Evolutionary conservation across 2,888 invertebrate genomes (phyloP), one percentile per base, ranked within the genome.

Genomic region (Synanthedon andrenaeformis): DNA sequence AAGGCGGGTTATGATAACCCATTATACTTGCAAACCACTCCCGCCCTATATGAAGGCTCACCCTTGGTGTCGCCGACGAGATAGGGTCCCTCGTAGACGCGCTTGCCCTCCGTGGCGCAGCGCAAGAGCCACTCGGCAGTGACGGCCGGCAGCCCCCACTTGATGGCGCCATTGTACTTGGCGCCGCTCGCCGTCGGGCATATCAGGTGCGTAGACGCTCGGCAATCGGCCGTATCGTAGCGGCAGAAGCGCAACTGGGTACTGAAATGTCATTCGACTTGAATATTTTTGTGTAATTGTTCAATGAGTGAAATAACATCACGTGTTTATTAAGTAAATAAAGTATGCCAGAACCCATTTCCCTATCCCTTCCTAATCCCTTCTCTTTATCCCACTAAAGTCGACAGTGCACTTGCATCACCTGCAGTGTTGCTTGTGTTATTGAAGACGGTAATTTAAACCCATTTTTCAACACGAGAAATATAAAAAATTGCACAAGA

Each of bases 131-230:
- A 97, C 10, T 90, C 82, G 10, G 92, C 91, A 0, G 77, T 90
- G 0, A 97, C 92, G 1, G 94, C 94, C 0, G 96, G 96, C 55
- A 96, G 82, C 11, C 90, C 90, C 98, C 97, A 98, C 73, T 94
- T 95, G 0, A 93, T 66, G 0, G 95, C 94, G 0, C 96, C 96
- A 48, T 86, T 84, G 70, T 94, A 94, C 72, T 97, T 98, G 63
- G 93, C 93, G 0, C 96, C 96, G 17, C 87, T 84, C 0, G 94
- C 87, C 0, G 87, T 84, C 4, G 92, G 91, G 59, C 94, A 94
- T 3, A 98, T 83, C 0, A 98, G 84, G 74, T 98, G 94, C 0
- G 97, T 97, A 0, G 92, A 94, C 0, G 92, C 92, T 0, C 87
- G 62, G 0, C 92, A 85, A 50, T 66, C 76, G 1, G 78, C 71